These are phyloP conservation scores for Argopecten irradians DNA, from an alignment of 1,140 invertebrate species.

Conservation along the genomic window DNA sequence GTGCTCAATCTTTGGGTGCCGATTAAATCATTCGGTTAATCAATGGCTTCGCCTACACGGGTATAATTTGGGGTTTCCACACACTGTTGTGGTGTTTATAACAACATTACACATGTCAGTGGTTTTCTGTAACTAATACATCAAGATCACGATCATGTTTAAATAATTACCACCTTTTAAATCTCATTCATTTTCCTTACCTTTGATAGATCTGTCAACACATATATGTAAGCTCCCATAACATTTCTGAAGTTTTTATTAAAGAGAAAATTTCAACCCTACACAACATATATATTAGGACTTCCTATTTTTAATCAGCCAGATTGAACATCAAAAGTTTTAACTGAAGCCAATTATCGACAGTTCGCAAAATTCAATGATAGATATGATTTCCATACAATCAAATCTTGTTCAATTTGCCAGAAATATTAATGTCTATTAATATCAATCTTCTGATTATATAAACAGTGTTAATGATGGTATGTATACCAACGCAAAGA, in stretches of 20 bases:
- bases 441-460: too few species aligned
- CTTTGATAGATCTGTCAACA: not conserved
- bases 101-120: not conserved
- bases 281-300: too few species aligned
- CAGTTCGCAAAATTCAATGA: too few species aligned
- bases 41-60: not conserved
- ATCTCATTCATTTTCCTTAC: not conserved
- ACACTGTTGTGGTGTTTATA: not conserved
- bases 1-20: not conserved
- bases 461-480: too few species aligned
- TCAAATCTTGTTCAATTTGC: too few species aligned
- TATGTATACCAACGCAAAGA: too few species aligned
- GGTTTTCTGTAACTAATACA: slow-evolving; percentile 16
- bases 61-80: not conserved
- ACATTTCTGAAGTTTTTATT: not conserved
- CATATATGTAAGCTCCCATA: not conserved
- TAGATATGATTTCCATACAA: too few species aligned
- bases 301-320: too few species aligned
- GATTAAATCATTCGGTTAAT: not conserved
- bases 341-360: too few species aligned
- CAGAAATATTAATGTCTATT: too few species aligned
- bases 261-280: too few species aligned
- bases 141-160: not conserved
- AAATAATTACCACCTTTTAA: slow-evolving; percentile 9
- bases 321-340: too few species aligned